phyloP scores from a whole-genome alignment of 2,113 vertebrate genomes.

The Ceratotherium simum region DNA sequence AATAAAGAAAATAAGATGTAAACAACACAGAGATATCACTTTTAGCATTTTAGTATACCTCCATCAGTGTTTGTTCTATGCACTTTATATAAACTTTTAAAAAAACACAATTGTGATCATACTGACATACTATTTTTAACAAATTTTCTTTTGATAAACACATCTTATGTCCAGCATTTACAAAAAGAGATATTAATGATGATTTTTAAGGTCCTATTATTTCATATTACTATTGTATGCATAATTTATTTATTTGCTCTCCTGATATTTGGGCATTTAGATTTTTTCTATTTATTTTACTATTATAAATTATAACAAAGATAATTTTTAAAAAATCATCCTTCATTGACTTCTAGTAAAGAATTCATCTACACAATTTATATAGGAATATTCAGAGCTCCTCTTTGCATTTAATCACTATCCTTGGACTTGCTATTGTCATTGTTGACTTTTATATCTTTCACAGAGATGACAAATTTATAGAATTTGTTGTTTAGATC shows the following conservation, averaged over 20 bases:
- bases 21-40: background rate
- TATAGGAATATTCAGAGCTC: background rate
- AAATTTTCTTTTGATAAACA: slow-evolving; percentile 17
- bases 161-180: background rate
- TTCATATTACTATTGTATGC: background rate
- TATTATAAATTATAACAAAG: background rate
- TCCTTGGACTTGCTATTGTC: background rate
- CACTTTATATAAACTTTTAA: background rate
- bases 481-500: background rate
- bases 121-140: background rate
- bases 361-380: background rate
- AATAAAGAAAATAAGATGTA: background rate
- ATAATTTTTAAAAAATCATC: background rate
- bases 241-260: background rate
- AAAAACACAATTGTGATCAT: background rate
- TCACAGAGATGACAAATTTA: background rate
- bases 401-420: background rate
- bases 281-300: background rate
- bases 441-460: background rate
- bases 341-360: background rate
- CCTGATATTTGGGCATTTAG: background rate
- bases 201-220: background rate
- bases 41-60: background rate
- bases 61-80: background rate
- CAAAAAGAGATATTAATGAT: background rate